These are phyloP conservation scores for Miltochrista miniata DNA, from an alignment of 2,888 invertebrate genomes.

Conservation along the genomic window DNA sequence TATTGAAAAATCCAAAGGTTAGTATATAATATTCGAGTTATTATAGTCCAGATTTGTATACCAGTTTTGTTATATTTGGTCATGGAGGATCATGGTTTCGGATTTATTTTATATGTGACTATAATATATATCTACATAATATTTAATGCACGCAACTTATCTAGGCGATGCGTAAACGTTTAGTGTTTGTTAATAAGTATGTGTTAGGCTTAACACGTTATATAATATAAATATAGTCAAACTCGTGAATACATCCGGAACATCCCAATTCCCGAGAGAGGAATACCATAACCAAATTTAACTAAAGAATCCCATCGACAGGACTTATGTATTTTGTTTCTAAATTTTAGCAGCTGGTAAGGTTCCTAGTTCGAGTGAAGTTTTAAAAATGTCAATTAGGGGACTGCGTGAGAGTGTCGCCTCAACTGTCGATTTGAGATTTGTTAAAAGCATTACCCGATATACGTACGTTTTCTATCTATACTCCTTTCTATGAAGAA, in stretches of 20 bases:
- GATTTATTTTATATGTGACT: slow-evolving; percentile 36
- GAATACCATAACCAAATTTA: slow-evolving; percentile 57
- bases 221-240: slow-evolving; percentile 28
- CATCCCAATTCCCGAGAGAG: slow-evolving; percentile 38
- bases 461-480: slow-evolving; percentile 52
- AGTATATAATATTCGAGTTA: slow-evolving; percentile 68
- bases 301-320: slow-evolving; percentile 58
- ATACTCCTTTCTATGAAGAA: slow-evolving; percentile 49
- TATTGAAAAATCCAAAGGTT: slow-evolving; percentile 82
- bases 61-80: slow-evolving; percentile 57
- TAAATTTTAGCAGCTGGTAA: slow-evolving; percentile 83
- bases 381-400: slow-evolving; percentile 82
- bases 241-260: slow-evolving; percentile 41
- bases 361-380: slow-evolving; percentile 84
- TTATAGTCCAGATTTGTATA: slow-evolving; percentile 55
- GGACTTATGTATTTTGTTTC: slow-evolving; percentile 69
- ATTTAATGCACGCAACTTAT: slow-evolving; percentile 10
- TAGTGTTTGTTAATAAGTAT: slow-evolving; percentile 22
- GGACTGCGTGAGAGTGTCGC: slow-evolving; percentile 81
- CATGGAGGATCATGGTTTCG: slow-evolving; percentile 51
- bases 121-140: slow-evolving; percentile 5
- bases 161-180: slow-evolving; percentile 20
- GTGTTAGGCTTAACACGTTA: slow-evolving; percentile 25
- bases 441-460: slow-evolving; percentile 42
- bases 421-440: slow-evolving; percentile 50